Evolutionary conservation across 92 coral and sea anemone species (phyloP), one percentile per base, ranked within the genome.

Genomic region (Palythoa grandis): DNA sequence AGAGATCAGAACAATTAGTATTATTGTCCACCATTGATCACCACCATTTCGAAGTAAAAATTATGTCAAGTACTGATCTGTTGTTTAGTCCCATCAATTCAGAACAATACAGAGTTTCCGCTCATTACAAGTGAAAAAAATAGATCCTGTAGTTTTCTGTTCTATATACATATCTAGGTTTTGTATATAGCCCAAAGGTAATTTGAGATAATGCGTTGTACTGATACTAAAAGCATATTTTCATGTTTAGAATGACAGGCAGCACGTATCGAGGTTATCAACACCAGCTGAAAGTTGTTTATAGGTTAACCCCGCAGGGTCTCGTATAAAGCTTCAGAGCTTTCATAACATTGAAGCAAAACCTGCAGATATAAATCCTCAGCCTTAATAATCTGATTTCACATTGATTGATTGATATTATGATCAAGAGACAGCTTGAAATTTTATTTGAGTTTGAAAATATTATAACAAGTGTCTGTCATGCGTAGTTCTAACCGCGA

Each of bases 391-490:
- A 48, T 12, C 24, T 48, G 15, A 29, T 20, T 20, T 13, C 61
- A 47, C 39, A 66, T 66, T 66, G 85, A 76, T 16, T 76, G 47
- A 76, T 52, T 29, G 82, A 54, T 52, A 14, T 53, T 10, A 19
- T 76, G 50, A 76, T 76, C 74, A 16, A 80, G 40, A 80, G 22
- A 70, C 20, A n/a, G 82, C 73, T 80, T 66, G 52, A 12, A 19
- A 19, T 39, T 65, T 40, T 63, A 11, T 47, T 23, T 8, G 6
- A 24, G 35, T 22, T 39, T 20, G 58, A 48, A 69, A 71, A 50
- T 25, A 38, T 66, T 22, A 47, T 35, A 16, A 52, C 19, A 13
- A 23, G 63, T 66, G 70, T 22, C 61, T 50, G 63, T 24, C 73
- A 66, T 63, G 58, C 58, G 74, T 67, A 80, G 20, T 5, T 4